phyloP scores from a whole-genome alignment of 2,113 vertebrate genomes.

The Daphoenositta chrysoptera region DNA sequence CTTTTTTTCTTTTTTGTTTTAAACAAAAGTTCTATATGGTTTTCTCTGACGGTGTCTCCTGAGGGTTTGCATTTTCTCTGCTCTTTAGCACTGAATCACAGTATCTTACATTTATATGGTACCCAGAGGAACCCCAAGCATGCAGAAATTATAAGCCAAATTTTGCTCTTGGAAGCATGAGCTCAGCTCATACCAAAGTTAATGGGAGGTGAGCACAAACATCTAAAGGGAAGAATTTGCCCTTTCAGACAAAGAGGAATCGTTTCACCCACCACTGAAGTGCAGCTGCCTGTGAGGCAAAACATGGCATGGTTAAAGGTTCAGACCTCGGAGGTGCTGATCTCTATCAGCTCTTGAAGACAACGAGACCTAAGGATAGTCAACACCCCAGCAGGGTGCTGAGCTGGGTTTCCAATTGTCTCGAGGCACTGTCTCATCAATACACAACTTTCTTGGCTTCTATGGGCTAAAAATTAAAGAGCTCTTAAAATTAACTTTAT shows the following conservation, averaged over 20 bases:
- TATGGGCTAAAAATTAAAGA: neutral
- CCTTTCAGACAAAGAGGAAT: constrained; percentile 34
- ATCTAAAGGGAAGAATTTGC: constrained; percentile 47
- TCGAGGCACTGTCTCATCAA: neutral
- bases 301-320: constrained; percentile 48
- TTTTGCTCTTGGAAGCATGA: constrained; percentile 55
- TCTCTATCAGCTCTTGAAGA: constrained; percentile 34
- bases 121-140: constrained; percentile 41
- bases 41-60: neutral
- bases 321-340: constrained; percentile 8
- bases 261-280: neutral
- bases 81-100: constrained; percentile 45
- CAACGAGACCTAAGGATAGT: constrained; percentile 10
- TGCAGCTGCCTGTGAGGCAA: constrained; percentile 46
- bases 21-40: neutral
- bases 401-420: constrained; percentile 12
- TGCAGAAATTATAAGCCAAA: constrained; percentile 48
- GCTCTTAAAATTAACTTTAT: constrained; percentile 22
- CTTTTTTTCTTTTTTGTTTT: neutral
- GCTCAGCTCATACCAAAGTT: constrained; percentile 56
- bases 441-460: constrained; percentile 1
- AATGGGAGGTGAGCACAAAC: constrained; percentile 53
- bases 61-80: constrained; percentile 30
- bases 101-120: constrained; percentile 48
- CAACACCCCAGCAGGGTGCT: neutral